Evolutionary conservation across 2,888 invertebrate species (phyloP), one percentile per base, ranked within the genome.

Genomic region (Fabriciana adippe): DNA sequence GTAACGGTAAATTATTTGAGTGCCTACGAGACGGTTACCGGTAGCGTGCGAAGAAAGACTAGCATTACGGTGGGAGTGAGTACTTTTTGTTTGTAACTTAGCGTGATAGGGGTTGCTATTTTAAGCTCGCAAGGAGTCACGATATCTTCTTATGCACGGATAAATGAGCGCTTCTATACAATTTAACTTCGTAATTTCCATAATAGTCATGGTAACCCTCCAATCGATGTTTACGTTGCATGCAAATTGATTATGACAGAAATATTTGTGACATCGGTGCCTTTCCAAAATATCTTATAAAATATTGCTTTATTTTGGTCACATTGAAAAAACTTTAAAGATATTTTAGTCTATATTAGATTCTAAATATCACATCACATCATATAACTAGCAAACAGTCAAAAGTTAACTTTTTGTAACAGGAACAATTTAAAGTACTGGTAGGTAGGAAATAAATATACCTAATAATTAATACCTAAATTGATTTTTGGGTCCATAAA

Each of bases 71-170:
- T 57, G 66, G 81, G 61, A 71, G 76, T 76, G 76, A 78, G 83
- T 85, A 86, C 83, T 83, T 78, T 74, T 80, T 79, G 80, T 79
- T 80, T 71, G 53, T 64, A 81, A 79, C 76, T 78, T 91, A 85
- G 92, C 92, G 92, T 91, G 90, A 85, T 86, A 78, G 74, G 83
- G 82, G 78, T 82, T 82, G 83, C 84, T 88, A 86, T 87, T 86
- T 83, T 82, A 82, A 81, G 76, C 82, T 81, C 75, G 80, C 78
- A 76, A 41, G 79, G 79, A 87, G 89, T 89, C 92, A 91, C 92
- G 91, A 89, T 84, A 90, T 83, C 84, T 76, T 77, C 74, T 82
- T 78, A 76, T 75, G 69, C 70, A 72, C 66, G 67, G 69, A 73
- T 71, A 73, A 71, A 72, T 73, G 74, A 71, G 67, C 68, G 68